phyloP scores from a whole-genome alignment of 1,140 invertebrate genomes.

The Philotrypesis tridentata region DNA sequence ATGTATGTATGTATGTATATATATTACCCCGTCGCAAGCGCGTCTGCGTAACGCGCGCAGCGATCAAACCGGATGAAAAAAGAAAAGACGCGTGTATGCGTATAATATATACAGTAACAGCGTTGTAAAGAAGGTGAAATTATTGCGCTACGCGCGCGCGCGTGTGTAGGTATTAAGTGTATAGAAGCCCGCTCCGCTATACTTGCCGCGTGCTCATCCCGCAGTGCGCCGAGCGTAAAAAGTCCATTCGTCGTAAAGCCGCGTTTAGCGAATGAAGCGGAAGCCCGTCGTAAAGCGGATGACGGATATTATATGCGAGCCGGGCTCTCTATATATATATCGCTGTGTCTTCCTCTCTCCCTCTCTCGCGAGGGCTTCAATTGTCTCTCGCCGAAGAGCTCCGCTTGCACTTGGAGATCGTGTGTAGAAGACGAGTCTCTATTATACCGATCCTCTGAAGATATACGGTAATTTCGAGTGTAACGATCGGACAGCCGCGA shows the following conservation, averaged over 20 bases:
- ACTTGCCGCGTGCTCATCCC: background rate
- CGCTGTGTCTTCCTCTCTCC: background rate
- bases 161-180: too few species aligned
- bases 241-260: background rate
- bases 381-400: background rate
- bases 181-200: too few species aligned
- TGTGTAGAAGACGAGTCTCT: too few species aligned
- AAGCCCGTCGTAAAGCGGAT: constrained; percentile 16
- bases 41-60: too few species aligned
- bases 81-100: too few species aligned
- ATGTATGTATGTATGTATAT: too few species aligned
- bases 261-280: background rate
- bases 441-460: background rate
- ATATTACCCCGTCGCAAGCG: too few species aligned
- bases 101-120: too few species aligned
- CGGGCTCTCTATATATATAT: background rate
- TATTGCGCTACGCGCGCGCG: too few species aligned
- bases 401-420: background rate
- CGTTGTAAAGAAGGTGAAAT: too few species aligned
- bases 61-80: too few species aligned
- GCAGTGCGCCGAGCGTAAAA: background rate
- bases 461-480: background rate
- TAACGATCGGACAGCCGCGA: background rate
- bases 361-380: background rate
- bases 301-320: background rate